Conservation (phyloP, 30 jellyfish, hydroid and myxozoan species). For the Calvadosia cruxmelitensis region DNA sequence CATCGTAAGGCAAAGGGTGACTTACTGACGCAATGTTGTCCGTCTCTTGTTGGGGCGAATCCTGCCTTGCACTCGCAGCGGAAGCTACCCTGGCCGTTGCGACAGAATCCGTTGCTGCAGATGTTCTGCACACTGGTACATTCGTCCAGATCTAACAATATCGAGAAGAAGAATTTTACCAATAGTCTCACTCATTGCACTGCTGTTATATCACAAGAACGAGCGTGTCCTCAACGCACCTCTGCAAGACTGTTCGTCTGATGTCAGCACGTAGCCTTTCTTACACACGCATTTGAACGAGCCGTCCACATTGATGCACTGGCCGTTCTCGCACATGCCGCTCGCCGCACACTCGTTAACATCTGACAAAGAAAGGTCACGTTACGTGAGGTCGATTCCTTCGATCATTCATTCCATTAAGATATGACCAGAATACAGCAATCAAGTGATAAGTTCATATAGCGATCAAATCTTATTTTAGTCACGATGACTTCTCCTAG, state of each 20-base stretch:
- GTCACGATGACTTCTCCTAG: too few species aligned
- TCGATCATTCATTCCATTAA: too few species aligned
- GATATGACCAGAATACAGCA: too few species aligned
- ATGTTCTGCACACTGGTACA: conserved; percentile 35
- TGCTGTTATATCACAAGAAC: too few species aligned
- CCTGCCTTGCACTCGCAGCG: conserved; percentile 78
- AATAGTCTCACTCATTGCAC: too few species aligned
- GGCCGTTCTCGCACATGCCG: conserved; percentile 67
- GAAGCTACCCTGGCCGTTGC: conserved; percentile 85
- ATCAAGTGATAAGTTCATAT: too few species aligned
- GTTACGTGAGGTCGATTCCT: too few species aligned
- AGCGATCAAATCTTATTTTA: too few species aligned
- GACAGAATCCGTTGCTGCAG: conserved; percentile 79
- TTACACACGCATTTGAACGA: conserved; percentile 71
- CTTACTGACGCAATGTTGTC: conserved; percentile 78
- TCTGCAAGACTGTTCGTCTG: conserved; percentile 14
- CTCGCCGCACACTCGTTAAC: conserved; percentile 18
- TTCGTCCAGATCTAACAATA: conserved; percentile 40
- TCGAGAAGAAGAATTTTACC: too few species aligned
- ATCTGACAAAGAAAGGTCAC: conserved; percentile 1
- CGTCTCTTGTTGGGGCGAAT: conserved; percentile 57
- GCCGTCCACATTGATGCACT: conserved; percentile 68
- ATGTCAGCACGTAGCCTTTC: conserved; percentile 54
- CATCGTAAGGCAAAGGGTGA: too few species aligned
- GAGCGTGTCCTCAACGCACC: too few species aligned